phyloP scores from a whole-genome alignment of 2,797 vertebrate species.

The Pantherophis vulpinus region DNA sequence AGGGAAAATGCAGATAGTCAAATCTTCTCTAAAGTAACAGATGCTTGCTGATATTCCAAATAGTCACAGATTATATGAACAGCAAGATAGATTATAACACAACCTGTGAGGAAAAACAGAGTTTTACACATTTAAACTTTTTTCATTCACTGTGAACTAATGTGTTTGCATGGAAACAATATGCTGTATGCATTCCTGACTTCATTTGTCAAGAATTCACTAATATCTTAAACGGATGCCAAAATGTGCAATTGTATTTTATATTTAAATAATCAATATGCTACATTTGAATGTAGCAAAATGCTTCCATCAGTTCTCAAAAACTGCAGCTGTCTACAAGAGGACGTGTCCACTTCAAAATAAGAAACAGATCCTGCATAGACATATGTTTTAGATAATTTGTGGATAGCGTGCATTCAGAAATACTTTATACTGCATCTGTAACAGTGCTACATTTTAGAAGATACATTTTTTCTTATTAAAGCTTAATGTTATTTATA shows the following conservation, averaged over 20 bases:
- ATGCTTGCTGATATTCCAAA: not conserved
- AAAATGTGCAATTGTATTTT: not conserved
- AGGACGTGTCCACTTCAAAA: slow-evolving; percentile 40
- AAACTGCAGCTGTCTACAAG: slow-evolving; percentile 37
- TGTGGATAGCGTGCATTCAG: slow-evolving; percentile 33
- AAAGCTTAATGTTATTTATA: slow-evolving; percentile 52
- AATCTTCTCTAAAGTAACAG: not conserved
- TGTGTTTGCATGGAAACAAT: not conserved
- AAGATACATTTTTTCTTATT: slow-evolving; percentile 53
- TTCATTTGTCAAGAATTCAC: not conserved
- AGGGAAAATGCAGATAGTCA: not conserved
- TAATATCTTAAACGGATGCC: not conserved
- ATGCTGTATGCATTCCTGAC: not conserved
- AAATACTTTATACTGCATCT: slow-evolving; percentile 60
- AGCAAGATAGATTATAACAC: not conserved
- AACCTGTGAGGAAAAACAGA: not conserved
- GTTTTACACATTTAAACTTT: not conserved
- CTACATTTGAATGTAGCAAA: slow-evolving; percentile 22
- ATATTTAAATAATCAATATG: slow-evolving; percentile 16
- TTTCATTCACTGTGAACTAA: slow-evolving; percentile 3
- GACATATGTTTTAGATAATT: slow-evolving; percentile 63
- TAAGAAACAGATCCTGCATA: slow-evolving; percentile 43
- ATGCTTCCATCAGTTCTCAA: slow-evolving; percentile 20
- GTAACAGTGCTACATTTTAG: slow-evolving; percentile 48
- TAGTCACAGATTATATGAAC: not conserved